These are phyloP conservation scores for Drosophila parabipectinata DNA, from an alignment of 1,140 invertebrate genomes.

Conservation along the genomic window DNA sequence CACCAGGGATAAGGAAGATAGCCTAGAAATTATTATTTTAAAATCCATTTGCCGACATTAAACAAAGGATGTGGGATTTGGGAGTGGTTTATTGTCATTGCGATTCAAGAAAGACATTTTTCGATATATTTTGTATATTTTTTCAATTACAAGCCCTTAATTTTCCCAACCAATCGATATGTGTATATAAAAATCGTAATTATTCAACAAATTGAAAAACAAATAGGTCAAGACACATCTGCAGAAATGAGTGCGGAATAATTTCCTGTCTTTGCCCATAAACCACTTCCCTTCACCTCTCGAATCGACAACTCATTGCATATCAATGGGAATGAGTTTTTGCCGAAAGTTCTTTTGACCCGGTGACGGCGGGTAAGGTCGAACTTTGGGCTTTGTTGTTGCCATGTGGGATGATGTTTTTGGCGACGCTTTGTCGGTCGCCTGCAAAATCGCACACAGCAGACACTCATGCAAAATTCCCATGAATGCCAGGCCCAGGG, in stretches of 20 bases:
- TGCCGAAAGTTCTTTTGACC: conserved; percentile 49
- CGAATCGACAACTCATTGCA: conserved; percentile 54
- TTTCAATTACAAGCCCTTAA: no score
- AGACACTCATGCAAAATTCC: conserved; percentile 35
- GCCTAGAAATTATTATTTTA: background rate
- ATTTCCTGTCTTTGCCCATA: conserved; percentile 5
- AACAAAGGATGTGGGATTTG: background rate
- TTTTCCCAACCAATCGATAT: no score
- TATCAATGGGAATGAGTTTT: conserved; percentile 76
- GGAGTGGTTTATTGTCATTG: background rate
- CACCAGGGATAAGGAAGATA: background rate
- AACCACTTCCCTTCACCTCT: background rate
- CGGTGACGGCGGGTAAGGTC: background rate
- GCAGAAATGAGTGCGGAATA: background rate
- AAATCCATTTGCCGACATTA: background rate
- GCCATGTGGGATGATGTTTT: conserved; percentile 63
- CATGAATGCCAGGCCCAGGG: conserved; percentile 67
- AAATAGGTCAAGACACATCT: background rate
- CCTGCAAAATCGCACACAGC: conserved; percentile 27
- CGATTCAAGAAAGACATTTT: no score
- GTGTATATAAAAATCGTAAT: no score
- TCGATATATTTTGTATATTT: no score
- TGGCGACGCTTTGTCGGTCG: conserved; percentile 73
- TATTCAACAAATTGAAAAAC: background rate
- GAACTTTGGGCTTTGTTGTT: conserved; percentile 25